Evolutionary conservation across 2,888 invertebrate species (phyloP).

Genomic region (Chrysotoxum bicinctum): DNA sequence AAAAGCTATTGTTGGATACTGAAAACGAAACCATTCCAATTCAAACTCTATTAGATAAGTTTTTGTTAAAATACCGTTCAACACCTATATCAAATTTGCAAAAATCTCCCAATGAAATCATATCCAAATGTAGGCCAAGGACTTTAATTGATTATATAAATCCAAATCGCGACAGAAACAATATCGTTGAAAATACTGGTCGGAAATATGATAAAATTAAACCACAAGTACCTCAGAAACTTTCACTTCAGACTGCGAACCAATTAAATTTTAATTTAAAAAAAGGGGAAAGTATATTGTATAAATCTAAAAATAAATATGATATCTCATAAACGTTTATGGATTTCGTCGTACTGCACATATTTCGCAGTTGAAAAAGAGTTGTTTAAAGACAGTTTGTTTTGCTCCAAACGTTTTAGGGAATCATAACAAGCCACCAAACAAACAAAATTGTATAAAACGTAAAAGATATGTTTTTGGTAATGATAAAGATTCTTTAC

Average conservation of each 20-base stretch:
- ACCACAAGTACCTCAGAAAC: neutral
- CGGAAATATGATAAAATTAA: neutral
- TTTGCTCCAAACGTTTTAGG: too few species aligned
- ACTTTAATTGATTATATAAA: conserved; percentile 23
- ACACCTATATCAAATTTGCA: too few species aligned
- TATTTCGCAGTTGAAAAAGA: too few species aligned
- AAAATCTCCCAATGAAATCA: neutral
- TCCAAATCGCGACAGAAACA: conserved; percentile 33
- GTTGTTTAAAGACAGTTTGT: too few species aligned
- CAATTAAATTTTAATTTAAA: conserved; percentile 6
- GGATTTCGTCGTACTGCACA: too few species aligned
- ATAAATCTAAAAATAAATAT: neutral
- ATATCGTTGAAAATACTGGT: conserved; percentile 52
- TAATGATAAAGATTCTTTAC: too few species aligned
- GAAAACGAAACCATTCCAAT: neutral
- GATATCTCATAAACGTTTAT: too few species aligned
- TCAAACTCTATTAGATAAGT: neutral
- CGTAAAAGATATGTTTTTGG: too few species aligned
- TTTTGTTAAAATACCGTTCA: neutral
- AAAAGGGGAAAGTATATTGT: conserved; percentile 10
- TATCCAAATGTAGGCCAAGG: conserved; percentile 14
- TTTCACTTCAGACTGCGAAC: neutral
- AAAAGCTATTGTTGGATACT: conserved; percentile 1
- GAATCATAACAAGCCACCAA: too few species aligned
- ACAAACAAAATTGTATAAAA: too few species aligned